phyloP scores from a whole-genome alignment of 2,888 invertebrate species.

The Metellina segmentata region DNA sequence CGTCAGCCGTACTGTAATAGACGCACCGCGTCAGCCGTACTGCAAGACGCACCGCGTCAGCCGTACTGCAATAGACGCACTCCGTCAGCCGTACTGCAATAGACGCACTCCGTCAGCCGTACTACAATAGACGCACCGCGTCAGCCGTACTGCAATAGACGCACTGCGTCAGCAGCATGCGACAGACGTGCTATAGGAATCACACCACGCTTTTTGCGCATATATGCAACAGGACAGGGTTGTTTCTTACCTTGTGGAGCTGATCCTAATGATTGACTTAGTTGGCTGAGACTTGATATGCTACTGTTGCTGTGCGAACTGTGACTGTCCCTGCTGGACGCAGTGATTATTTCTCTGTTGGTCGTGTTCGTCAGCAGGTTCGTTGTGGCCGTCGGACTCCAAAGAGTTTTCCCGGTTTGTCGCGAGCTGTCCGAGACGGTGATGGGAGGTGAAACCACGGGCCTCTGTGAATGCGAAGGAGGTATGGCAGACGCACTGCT shows the following conservation, averaged over 20 bases:
- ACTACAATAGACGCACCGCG: no score
- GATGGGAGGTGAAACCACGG: slow-evolving; percentile 19
- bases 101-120: no score
- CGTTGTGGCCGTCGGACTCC: slow-evolving; percentile 57
- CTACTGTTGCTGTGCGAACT: slow-evolving; percentile 76
- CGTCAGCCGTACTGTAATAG: no score
- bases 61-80: no score
- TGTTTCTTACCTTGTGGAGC: slow-evolving; percentile 36
- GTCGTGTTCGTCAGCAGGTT: neutral
- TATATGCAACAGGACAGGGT: no score
- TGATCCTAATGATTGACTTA: slow-evolving; percentile 76
- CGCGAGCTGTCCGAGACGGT: slow-evolving; percentile 30
- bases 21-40: no score
- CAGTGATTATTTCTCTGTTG: slow-evolving; percentile 47
- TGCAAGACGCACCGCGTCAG: no score
- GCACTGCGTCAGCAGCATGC: no score
- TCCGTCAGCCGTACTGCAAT: no score
- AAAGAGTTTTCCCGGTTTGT: slow-evolving; percentile 51
- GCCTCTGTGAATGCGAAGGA: slow-evolving; percentile 35
- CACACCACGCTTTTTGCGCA: no score
- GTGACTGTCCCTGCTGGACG: slow-evolving; percentile 71
- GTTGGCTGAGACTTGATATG: slow-evolving; percentile 77
- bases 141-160: no score
- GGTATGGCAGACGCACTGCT: slow-evolving; percentile 38
- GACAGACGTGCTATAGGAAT: no score